Evolutionary conservation across 2,888 invertebrate species (phyloP), one percentile per base, ranked within the genome.

Genomic region (Drosophila flavopinicola): DNA sequence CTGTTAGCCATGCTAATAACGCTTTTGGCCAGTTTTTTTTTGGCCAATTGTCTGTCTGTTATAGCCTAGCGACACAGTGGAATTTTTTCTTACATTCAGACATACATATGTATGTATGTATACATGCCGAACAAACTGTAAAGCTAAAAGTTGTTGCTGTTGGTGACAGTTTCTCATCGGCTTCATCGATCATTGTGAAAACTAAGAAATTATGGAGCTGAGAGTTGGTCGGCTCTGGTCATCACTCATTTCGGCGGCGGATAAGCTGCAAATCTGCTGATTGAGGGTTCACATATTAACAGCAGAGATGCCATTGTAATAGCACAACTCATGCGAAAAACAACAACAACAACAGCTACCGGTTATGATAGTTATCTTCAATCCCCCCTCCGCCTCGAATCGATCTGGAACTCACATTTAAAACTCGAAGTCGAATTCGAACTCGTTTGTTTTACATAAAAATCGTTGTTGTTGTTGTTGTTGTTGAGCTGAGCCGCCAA

Each of bases 391-490:
- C 20, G 2, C 20, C 20, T 4, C 20, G 20, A 77, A 56, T 45
- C 37, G 23, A 39, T 30, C 35, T 37, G 45, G 27, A 69, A 48
- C 39, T 53, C 60, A 52, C 10, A 37, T 15, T n/a, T 17, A 6
- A 48, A 57, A 35, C 25, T 37, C n/a, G 11, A 33, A 42, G 20
- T 45, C 13, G 11, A 37, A 51, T 47, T 56, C 59, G 54, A 80
- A 79, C 78, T 71, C 57, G 84, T 79, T 86, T 76, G 66, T 71
- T 86, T 79, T 83, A 79, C 78, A 79, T 79, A 86, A 75, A 79
- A 70, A 60, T 59, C 56, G 59, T 58, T 63, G 49, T 37, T 47
- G 23, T n/a, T n/a, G n/a, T n/a, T n/a, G n/a, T n/a, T n/a, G n/a
- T n/a, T n/a, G n/a, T n/a, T n/a, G n/a, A n/a, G 24, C 11, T 53